phyloP scores from a whole-genome alignment of 2,888 invertebrate genomes.

The Dyspetes luteomarginatus region DNA sequence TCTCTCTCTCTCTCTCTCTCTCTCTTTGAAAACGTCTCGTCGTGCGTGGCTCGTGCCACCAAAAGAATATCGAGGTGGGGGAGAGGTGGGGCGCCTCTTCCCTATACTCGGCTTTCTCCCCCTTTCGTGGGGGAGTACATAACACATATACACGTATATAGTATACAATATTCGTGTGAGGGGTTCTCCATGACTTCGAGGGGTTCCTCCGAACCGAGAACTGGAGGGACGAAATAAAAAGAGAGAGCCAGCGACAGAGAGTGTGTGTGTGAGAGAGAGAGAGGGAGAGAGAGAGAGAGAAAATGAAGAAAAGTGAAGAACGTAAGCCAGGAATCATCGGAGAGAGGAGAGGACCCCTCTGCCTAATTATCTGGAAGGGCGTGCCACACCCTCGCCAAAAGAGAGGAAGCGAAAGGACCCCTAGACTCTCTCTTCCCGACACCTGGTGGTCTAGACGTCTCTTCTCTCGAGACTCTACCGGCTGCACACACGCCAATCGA shows the following conservation, averaged over 20 bases:
- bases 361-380: conserved; percentile 76
- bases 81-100: conserved; percentile 59
- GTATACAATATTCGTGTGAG: conserved; percentile 46
- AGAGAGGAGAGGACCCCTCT: conserved; percentile 68
- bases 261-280: conserved; percentile 51
- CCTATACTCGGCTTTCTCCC: conserved; percentile 63
- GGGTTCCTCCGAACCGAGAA: conserved; percentile 60
- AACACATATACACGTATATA: conserved; percentile 2
- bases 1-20: conserved; percentile 39
- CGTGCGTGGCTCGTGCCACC: conserved; percentile 75
- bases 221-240: conserved; percentile 52
- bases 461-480: conserved; percentile 61
- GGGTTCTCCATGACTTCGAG: conserved; percentile 68
- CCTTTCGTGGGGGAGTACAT: conserved; percentile 72
- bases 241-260: no score
- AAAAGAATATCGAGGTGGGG: conserved; percentile 62
- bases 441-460: conserved; percentile 77
- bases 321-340: conserved; percentile 48
- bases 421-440: conserved; percentile 66
- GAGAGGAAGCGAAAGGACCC: conserved; percentile 63
- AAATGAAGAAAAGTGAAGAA: conserved; percentile 32
- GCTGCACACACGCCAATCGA: conserved; percentile 50
- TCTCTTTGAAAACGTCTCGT: conserved; percentile 11
- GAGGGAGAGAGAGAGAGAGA: conserved; percentile 40
- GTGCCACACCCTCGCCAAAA: conserved; percentile 70